phyloP scores from a whole-genome alignment of 2,888 invertebrate genomes.

The Torymus auratus region DNA sequence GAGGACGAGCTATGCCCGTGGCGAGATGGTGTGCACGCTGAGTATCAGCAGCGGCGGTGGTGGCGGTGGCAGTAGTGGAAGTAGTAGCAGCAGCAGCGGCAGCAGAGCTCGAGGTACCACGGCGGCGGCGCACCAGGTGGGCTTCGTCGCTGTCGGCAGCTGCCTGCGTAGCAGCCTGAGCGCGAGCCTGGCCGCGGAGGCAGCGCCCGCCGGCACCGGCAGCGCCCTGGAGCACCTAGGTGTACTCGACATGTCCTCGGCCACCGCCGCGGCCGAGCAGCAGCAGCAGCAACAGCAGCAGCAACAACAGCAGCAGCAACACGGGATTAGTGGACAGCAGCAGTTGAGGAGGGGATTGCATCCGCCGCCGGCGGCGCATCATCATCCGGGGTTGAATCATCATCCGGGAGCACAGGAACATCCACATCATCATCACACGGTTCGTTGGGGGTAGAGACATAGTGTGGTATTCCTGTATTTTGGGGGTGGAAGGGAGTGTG shows the following conservation, averaged over 20 bases:
- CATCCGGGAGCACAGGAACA: too few relatives aligned
- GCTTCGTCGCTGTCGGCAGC: conserved; percentile 2
- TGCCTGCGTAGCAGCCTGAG: conserved; percentile 62
- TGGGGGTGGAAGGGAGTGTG: too few relatives aligned
- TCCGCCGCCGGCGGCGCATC: not conserved
- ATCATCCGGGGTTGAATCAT: not conserved
- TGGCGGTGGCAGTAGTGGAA: too few relatives aligned
- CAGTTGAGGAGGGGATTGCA: not conserved
- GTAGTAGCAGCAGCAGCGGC: too few relatives aligned
- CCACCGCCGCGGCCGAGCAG: conserved; percentile 8
- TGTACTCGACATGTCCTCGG: conserved; percentile 57
- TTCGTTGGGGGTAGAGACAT: too few relatives aligned
- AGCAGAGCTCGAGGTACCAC: too few relatives aligned
- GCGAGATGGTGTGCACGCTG: conserved; percentile 76
- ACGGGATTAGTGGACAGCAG: not conserved
- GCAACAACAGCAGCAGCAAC: not conserved
- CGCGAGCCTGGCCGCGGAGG: conserved; percentile 16
- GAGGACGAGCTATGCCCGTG: conserved; percentile 71
- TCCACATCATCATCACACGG: too few relatives aligned
- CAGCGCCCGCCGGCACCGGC: conserved; percentile 54
- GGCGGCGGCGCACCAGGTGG: too few relatives aligned
- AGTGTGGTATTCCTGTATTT: too few relatives aligned
- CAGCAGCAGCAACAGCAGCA: not conserved
- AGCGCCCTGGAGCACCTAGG: conserved; percentile 47
- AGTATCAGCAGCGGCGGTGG: conserved; percentile 63